A percentile compares a stretch with the other conserved stretches of the same genome.
These are phyloP conservation scores for Paramuricea clavata DNA, from an alignment of 92 coral and sea anemone genomes.

Conservation along the genomic window DNA sequence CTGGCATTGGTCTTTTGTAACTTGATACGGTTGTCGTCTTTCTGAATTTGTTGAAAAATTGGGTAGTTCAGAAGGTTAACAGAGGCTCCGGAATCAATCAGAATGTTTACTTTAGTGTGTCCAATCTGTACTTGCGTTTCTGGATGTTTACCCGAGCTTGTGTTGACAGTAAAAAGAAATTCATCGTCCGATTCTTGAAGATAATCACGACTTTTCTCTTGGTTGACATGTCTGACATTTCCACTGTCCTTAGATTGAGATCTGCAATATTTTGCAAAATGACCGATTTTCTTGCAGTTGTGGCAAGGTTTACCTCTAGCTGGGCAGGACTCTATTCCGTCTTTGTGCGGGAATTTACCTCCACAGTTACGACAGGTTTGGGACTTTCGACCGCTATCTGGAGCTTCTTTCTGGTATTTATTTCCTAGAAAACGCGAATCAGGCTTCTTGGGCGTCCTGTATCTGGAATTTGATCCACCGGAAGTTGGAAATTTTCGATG, in stretches of 20 bases:
- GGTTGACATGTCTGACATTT: background rate
- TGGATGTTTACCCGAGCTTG: constrained; percentile 22
- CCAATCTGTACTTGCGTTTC: constrained; percentile 38
- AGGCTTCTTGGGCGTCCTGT: constrained; percentile 1
- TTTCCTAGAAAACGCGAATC: no score
- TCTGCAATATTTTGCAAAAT: constrained; percentile 1
- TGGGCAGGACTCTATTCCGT: background rate
- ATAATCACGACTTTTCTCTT: no score
- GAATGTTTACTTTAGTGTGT: constrained; percentile 25
- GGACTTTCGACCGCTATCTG: background rate
- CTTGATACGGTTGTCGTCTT: background rate
- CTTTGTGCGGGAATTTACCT: constrained; percentile 13
- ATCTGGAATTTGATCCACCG: background rate
- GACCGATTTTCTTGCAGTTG: constrained; percentile 5
- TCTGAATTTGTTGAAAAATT: constrained; percentile 18
- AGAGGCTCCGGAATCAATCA: constrained; percentile 67
- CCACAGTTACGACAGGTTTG: constrained; percentile 22
- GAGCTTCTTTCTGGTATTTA: constrained; percentile 13
- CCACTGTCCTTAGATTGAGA: background rate
- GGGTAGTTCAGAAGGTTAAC: constrained; percentile 48
- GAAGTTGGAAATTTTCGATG: background rate
- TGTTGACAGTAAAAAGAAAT: constrained; percentile 16
- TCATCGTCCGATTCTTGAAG: constrained; percentile 49
- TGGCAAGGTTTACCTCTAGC: constrained; percentile 1
- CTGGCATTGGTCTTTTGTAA: constrained; percentile 9